These are phyloP conservation scores for Amphimallon solstitiale DNA, from an alignment of 2,888 invertebrate genomes.

Conservation along the genomic window DNA sequence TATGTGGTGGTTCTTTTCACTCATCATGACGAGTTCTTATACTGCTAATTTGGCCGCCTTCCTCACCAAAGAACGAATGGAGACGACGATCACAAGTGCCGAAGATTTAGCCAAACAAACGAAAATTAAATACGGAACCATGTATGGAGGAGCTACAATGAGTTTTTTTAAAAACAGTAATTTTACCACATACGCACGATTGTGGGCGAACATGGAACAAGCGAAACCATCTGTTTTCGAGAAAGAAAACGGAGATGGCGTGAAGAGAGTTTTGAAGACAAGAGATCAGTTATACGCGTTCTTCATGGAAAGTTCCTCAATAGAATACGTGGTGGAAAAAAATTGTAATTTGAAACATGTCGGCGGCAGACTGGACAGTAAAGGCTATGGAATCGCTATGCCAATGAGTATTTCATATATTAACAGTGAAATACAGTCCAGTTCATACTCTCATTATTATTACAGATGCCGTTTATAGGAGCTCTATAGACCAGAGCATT, in stretches of 20 bases:
- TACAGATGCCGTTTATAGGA: constrained; percentile 79
- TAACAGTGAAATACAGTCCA: too few species aligned
- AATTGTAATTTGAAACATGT: constrained; percentile 86
- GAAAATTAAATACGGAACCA: constrained; percentile 93
- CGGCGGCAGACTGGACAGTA: constrained; percentile 84
- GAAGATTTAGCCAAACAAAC: constrained; percentile 93
- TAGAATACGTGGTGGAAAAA: constrained; percentile 90
- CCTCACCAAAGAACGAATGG: constrained; percentile 87
- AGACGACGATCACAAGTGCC: constrained; percentile 86
- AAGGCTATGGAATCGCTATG: constrained; percentile 93
- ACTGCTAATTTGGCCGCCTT: constrained; percentile 96
- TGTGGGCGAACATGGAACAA: constrained; percentile 91
- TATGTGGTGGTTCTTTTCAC: constrained; percentile 93
- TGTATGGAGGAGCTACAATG: constrained; percentile 86
- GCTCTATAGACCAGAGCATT: constrained; percentile 87
- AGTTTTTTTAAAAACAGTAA: constrained; percentile 92
- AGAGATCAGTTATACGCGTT: constrained; percentile 88
- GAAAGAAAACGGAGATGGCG: constrained; percentile 83
- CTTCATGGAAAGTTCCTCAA: constrained; percentile 94
- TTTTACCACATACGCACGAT: constrained; percentile 84
- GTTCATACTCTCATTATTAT: constrained; percentile 44
- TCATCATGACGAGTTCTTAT: constrained; percentile 92
- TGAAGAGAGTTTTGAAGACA: constrained; percentile 81
- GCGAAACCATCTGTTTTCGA: constrained; percentile 84
- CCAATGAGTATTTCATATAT: constrained; percentile 73